Evolutionary conservation across 2,113 vertebrate genomes (phyloP), one percentile per base, ranked within the genome.

Genomic region (Leptobrachium leishanense): DNA sequence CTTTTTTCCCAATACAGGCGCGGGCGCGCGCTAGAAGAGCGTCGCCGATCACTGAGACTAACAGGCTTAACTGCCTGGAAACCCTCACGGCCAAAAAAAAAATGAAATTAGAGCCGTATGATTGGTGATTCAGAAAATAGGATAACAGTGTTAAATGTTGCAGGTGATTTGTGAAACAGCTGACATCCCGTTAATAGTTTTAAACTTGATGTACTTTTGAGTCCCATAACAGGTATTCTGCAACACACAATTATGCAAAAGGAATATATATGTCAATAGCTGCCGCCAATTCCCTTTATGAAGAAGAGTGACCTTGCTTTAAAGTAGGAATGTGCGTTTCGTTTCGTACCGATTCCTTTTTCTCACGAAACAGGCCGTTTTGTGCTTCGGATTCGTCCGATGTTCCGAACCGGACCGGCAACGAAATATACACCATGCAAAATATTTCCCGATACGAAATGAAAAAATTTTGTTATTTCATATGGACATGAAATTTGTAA

Each of bases 301-400:
- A 59, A 59, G 8, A 59, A 11, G 55, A 12, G 10, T 59, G 55
- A 59, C 55, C 55, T 59, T 57, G 55, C 13, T 15, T 57, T 59
- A 12, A 59, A 59, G 90, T 86, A 92, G 92, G 20, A 93, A 92
- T 92, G 20, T 31, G 91, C 89, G 90, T 90, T 31, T 31, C 20
- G 20, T 31, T 31, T 31, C 20, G 20, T 31, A 31, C 20, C 20
- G 20, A 31, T 31, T 91, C 92, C 92, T 50, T 50, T 8, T 50
- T 50, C 46, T 50, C 4, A 50, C 4, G 46, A 50, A 8, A 50
- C 0, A 1, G 8, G 8, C 4, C 46, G 46, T 50, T 50, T 50
- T 50, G 46, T 50, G 46, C 20, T 31, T 31, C 20, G 20, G 20
- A 31, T 31, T 31, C 20, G 20, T 31, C 20, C 20, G 20, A 31